Percentiles rank a stretch among this genome's conserved stretches.
phyloP scores from a whole-genome alignment of 2,888 invertebrate species.

The Acanthosepion lycidas region DNA sequence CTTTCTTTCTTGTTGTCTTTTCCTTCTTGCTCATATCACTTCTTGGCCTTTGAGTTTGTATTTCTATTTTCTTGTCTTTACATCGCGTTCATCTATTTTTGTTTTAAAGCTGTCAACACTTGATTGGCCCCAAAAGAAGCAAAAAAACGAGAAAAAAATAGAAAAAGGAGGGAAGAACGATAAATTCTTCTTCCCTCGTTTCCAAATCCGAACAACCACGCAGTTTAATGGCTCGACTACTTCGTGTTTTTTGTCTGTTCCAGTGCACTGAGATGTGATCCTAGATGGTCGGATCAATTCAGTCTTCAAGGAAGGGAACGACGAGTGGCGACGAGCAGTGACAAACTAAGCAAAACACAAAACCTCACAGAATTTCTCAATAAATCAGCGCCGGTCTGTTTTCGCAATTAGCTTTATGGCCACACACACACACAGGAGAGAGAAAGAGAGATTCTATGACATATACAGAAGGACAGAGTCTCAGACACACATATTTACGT shows the following conservation, averaged over 20 bases:
- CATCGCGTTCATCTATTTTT: not conserved
- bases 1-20: not conserved
- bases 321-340: not conserved
- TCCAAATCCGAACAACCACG: not conserved
- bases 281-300: not conserved
- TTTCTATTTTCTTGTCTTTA: not conserved
- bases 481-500: not conserved
- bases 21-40: not conserved
- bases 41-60: not conserved
- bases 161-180: too few relatives aligned
- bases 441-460: not conserved
- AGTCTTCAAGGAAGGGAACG: not conserved
- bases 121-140: not conserved
- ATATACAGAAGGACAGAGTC: not conserved
- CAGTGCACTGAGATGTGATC: not conserved
- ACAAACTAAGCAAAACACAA: not conserved
- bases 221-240: not conserved
- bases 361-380: not conserved
- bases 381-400: slow-evolving; percentile 13
- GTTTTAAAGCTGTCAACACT: slow-evolving; percentile 15
- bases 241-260: slow-evolving; percentile 15
- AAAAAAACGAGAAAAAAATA: not conserved
- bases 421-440: not conserved
- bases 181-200: not conserved
- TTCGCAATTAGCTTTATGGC: not conserved